Evolutionary conservation across 2,113 vertebrate species (phyloP).

Genomic region (Proteles cristata): DNA sequence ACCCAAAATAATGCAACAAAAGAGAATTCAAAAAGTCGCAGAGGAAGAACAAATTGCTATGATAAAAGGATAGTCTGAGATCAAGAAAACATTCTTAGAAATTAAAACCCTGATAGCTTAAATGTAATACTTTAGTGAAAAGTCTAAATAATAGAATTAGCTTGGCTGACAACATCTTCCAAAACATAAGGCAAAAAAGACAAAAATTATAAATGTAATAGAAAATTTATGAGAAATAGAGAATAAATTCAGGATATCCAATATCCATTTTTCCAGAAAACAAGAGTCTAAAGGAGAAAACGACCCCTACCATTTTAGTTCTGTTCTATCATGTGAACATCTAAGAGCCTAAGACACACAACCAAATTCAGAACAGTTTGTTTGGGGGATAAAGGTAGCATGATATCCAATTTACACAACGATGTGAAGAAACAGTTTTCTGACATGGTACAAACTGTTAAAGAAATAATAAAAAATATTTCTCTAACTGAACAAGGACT

Average conservation of each 20-base stretch:
- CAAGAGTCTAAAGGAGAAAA: background rate
- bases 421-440: conserved; percentile 21
- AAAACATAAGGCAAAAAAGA: background rate
- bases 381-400: background rate
- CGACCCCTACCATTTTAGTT: background rate
- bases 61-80: background rate
- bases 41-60: background rate
- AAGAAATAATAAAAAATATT: background rate
- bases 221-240: background rate
- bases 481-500: background rate
- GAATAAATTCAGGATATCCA: background rate
- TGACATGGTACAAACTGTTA: background rate
- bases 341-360: background rate
- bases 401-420: background rate
- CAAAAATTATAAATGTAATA: background rate
- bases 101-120: background rate
- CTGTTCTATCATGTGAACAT: background rate
- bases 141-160: background rate
- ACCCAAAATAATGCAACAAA: background rate
- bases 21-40: background rate
- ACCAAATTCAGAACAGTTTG: background rate
- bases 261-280: background rate
- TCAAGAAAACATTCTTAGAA: background rate
- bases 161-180: background rate
- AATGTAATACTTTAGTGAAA: background rate